A percentile compares a stretch with the other conserved stretches of the same genome.
phyloP scores from a whole-genome alignment of 2,113 vertebrate species.

The Marcusenius ussheri region DNA sequence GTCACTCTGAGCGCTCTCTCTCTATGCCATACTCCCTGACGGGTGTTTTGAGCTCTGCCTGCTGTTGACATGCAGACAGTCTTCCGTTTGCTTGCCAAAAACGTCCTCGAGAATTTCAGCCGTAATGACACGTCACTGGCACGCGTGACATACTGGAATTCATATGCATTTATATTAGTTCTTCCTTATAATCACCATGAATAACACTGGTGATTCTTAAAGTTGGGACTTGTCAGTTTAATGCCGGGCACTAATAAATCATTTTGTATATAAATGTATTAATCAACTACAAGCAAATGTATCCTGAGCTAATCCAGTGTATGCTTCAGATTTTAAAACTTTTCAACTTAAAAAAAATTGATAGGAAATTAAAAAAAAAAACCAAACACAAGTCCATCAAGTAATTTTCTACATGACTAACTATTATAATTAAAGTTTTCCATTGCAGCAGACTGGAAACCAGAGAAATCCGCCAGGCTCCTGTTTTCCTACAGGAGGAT shows the following conservation, averaged over 20 bases:
- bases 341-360: not conserved
- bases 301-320: not conserved
- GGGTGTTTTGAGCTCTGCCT: not conserved
- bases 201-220: not conserved
- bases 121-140: not conserved
- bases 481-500: not conserved
- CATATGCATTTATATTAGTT: not conserved
- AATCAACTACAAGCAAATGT: not conserved
- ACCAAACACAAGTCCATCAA: constrained; percentile 5
- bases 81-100: not conserved
- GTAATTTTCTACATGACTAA: constrained; percentile 31
- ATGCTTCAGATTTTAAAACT: constrained; percentile 7
- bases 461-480: not conserved
- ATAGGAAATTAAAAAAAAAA: constrained; percentile 15
- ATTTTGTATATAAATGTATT: not conserved
- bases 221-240: not conserved
- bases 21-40: not conserved
- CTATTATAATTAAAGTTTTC: constrained; percentile 20
- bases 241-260: not conserved
- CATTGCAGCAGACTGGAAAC: not conserved
- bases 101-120: not conserved
- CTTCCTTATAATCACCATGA: not conserved
- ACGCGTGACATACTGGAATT: not conserved
- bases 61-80: not conserved
- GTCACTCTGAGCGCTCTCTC: not conserved